Percentiles rank a stretch among this genome's conserved stretches.
phyloP scores from a whole-genome alignment of 2,888 invertebrate species.

The Pteria penguin region DNA sequence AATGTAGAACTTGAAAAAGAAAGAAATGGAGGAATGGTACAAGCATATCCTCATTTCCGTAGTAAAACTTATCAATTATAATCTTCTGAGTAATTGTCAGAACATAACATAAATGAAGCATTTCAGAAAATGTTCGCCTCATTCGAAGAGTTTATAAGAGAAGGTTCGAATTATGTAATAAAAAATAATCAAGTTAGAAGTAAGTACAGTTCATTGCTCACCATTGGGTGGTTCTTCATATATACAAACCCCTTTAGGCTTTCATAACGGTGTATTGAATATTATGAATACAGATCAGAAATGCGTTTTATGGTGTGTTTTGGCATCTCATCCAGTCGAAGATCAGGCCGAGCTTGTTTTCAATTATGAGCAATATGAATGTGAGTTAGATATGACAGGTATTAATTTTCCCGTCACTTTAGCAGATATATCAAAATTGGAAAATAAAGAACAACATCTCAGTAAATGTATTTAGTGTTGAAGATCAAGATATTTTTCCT shows the following conservation, averaged over 20 bases:
- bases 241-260: slow-evolving; percentile 33
- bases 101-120: slow-evolving; percentile 30
- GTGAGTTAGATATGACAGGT: slow-evolving; percentile 34
- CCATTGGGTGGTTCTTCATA: slow-evolving; percentile 46
- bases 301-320: slow-evolving; percentile 50
- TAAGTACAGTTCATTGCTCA: slow-evolving; percentile 32
- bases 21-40: too few relatives aligned
- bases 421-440: slow-evolving; percentile 34
- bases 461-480: slow-evolving; percentile 28
- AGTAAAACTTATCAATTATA: slow-evolving; percentile 39
- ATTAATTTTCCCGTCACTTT: slow-evolving; percentile 29
- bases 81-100: slow-evolving; percentile 7
- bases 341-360: slow-evolving; percentile 18
- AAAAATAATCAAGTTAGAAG: slow-evolving; percentile 28
- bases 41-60: slow-evolving; percentile 46
- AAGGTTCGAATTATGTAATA: slow-evolving; percentile 37
- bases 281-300: slow-evolving; percentile 52
- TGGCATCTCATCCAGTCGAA: slow-evolving; percentile 43
- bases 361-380: slow-evolving; percentile 30
- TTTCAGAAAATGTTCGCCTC: slow-evolving; percentile 39
- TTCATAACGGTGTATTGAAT: slow-evolving; percentile 51
- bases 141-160: slow-evolving; percentile 40
- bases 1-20: too few relatives aligned
- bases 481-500: slow-evolving; percentile 26
- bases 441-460: slow-evolving; percentile 44